phyloP scores from a whole-genome alignment of 2,888 invertebrate genomes.

The Nineta flava region DNA sequence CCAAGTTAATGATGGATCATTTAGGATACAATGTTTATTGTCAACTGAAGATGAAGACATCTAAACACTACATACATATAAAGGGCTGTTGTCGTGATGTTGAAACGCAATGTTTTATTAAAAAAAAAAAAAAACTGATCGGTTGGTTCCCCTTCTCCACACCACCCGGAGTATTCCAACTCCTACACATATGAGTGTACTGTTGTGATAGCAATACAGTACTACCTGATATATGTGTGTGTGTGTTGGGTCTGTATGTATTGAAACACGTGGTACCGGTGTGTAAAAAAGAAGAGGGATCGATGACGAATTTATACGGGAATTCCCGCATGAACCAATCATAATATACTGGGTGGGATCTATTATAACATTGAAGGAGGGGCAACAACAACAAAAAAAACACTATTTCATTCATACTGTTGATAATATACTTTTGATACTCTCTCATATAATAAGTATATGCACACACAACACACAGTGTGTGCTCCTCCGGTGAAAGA shows the following conservation, averaged over 20 bases:
- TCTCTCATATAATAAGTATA: too few relatives aligned
- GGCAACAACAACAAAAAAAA: background rate
- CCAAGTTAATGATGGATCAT: too few relatives aligned
- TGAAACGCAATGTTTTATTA: too few relatives aligned
- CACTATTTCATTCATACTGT: too few relatives aligned
- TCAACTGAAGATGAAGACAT: background rate
- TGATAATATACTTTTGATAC: too few relatives aligned
- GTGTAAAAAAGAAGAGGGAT: background rate
- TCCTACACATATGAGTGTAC: background rate
- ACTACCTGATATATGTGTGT: background rate
- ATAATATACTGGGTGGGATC: background rate
- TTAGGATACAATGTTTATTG: background rate
- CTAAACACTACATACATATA: background rate
- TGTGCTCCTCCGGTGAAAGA: too few relatives aligned
- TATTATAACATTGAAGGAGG: background rate
- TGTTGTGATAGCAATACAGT: background rate
- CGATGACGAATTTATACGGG: slow-evolving; percentile 3
- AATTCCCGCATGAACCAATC: slow-evolving; percentile 2
- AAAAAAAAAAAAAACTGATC: background rate
- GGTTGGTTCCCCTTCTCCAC: background rate
- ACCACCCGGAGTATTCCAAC: background rate
- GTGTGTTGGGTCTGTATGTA: background rate
- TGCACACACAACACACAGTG: too few relatives aligned
- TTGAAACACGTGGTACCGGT: background rate
- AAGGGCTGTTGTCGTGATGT: background rate